These are phyloP conservation scores for Lindbergichthys nudifrons DNA, from an alignment of 2,797 vertebrate species.

Conservation along the genomic window DNA sequence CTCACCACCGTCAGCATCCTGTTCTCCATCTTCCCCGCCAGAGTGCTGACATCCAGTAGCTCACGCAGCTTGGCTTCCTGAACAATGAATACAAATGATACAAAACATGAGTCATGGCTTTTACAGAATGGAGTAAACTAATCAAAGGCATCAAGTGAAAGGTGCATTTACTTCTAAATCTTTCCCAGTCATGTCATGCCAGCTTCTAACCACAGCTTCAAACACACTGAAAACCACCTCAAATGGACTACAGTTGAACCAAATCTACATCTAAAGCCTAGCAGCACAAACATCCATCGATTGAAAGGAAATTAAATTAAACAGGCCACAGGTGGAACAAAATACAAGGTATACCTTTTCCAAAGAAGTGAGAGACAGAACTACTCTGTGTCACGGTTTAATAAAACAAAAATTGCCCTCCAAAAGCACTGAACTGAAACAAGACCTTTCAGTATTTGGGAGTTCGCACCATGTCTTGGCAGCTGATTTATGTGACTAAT, in stretches of 20 bases:
- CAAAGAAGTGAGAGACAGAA: constrained; percentile 46
- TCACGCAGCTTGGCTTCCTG: constrained; percentile 96
- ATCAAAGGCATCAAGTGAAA: background rate
- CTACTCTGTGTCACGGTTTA: constrained; percentile 50
- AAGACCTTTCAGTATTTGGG: constrained; percentile 24
- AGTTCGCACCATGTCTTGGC: constrained; percentile 12
- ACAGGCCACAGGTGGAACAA: constrained; percentile 26
- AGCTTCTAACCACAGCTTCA: background rate
- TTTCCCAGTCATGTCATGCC: background rate
- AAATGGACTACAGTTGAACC: background rate
- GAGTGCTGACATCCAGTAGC: constrained; percentile 90
- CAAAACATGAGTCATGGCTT: background rate
- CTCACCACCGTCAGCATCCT: constrained; percentile 95
- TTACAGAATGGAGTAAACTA: background rate
- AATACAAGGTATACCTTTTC: constrained; percentile 13
- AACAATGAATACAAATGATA: constrained; percentile 19
- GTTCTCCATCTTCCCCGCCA: constrained; percentile 91
- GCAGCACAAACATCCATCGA: constrained; percentile 22
- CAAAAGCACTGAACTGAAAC: constrained; percentile 33
- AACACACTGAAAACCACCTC: background rate
- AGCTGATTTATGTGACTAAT: constrained; percentile 60
- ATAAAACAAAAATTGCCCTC: constrained; percentile 8
- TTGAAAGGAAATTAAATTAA: constrained; percentile 32
- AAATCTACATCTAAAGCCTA: constrained; percentile 18
- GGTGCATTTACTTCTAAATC: background rate